A percentile compares a stretch with the other conserved stretches of the same genome.
These are phyloP conservation scores for Chironomus tentans DNA, from an alignment of 2,888 invertebrate species.

Conservation along the genomic window DNA sequence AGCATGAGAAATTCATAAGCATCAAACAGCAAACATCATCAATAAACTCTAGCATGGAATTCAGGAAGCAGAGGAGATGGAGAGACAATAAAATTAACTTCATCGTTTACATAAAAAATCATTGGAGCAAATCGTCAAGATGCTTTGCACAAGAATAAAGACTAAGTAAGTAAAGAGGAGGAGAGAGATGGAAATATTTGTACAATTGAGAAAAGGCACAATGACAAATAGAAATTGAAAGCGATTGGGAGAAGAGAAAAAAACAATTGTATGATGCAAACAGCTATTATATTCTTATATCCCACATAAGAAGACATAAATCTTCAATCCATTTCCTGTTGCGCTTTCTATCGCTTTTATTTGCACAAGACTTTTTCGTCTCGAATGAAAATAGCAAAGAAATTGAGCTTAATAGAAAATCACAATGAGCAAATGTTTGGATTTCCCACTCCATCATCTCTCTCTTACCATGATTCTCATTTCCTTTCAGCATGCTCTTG, in stretches of 20 bases:
- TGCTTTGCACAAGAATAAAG: neutral
- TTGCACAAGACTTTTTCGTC: conserved; percentile 7
- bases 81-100: neutral
- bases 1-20: too few relatives aligned
- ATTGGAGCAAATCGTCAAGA: conserved; percentile 2
- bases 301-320: conserved; percentile 24
- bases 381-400: neutral
- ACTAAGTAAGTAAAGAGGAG: neutral
- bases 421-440: conserved; percentile 9
- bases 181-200: neutral
- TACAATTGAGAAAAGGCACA: neutral
- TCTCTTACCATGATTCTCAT: neutral
- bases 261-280: conserved; percentile 22
- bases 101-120: conserved; percentile 21
- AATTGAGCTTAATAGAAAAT: neutral
- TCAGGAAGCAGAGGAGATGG: neutral
- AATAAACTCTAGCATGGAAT: neutral
- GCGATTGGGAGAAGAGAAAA: neutral
- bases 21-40: too few relatives aligned
- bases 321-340: conserved; percentile 27
- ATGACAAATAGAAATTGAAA: neutral
- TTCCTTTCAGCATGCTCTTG: neutral
- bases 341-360: conserved; percentile 7
- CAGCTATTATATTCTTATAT: conserved; percentile 7
- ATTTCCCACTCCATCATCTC: neutral